phyloP scores from a whole-genome alignment of 2,888 invertebrate genomes.

The Erannis defoliaria region DNA sequence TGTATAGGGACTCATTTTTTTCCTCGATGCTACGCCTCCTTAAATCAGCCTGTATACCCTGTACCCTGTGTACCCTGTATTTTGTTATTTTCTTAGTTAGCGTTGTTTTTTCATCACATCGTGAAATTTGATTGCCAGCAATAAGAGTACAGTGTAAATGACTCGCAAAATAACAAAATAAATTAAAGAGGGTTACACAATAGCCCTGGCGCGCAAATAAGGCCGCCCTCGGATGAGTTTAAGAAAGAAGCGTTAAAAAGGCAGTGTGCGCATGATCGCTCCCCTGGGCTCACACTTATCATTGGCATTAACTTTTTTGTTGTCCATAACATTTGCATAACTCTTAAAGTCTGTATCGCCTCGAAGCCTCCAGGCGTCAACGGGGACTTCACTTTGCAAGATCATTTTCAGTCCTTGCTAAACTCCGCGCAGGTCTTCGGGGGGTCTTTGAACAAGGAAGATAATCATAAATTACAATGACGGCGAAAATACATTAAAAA shows the following conservation, averaged over 20 bases:
- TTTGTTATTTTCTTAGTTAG: constrained; percentile 20
- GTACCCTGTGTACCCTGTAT: no score
- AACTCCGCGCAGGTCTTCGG: constrained; percentile 67
- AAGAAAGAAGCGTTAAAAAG: constrained; percentile 61
- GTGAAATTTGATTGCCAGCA: constrained; percentile 56
- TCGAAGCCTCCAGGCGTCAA: constrained; percentile 72
- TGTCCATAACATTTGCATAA: constrained; percentile 87
- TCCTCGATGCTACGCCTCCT: no score
- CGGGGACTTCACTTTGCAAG: constrained; percentile 82
- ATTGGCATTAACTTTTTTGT: constrained; percentile 86
- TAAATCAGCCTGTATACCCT: no score
- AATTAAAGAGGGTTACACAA: constrained; percentile 72
- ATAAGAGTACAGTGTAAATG: constrained; percentile 55
- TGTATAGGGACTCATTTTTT: no score
- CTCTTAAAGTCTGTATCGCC: constrained; percentile 78
- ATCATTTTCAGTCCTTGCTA: constrained; percentile 82
- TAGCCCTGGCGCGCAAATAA: constrained; percentile 60
- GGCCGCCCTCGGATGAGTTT: constrained; percentile 54
- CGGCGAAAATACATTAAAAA: constrained; percentile 46
- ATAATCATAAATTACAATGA: constrained; percentile 71
- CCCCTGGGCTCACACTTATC: constrained; percentile 82
- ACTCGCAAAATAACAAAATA: constrained; percentile 63
- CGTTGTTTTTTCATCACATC: constrained; percentile 50
- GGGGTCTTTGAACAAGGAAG: constrained; percentile 67
- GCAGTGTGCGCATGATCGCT: constrained; percentile 66